Percentiles rank a stretch among this genome's conserved stretches.
These are phyloP conservation scores for Megalops atlanticus DNA, from an alignment of 2,113 vertebrate species.

Conservation along the genomic window DNA sequence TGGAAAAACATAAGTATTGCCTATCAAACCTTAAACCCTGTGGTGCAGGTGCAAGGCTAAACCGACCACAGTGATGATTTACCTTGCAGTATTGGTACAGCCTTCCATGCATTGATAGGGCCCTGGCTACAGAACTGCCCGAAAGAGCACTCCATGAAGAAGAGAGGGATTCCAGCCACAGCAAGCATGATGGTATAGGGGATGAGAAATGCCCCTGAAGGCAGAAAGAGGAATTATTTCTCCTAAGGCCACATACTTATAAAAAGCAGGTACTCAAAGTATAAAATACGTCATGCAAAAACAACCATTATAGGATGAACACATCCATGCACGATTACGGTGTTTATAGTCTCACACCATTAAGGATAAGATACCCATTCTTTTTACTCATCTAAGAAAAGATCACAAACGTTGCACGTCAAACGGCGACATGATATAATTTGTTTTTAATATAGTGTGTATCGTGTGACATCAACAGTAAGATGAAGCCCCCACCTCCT, in stretches of 20 bases:
- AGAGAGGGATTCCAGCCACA: constrained; percentile 85
- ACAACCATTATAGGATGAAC: too few relatives aligned
- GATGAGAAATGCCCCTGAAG: constrained; percentile 90
- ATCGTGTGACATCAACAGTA: too few relatives aligned
- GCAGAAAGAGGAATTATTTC: constrained; percentile 12
- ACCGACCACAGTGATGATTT: constrained; percentile 16
- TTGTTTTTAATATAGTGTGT: too few relatives aligned
- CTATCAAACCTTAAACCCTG: neutral
- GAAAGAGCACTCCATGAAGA: constrained; percentile 90
- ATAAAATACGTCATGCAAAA: too few relatives aligned
- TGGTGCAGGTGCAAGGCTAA: neutral
- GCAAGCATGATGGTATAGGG: constrained; percentile 89
- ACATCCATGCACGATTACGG: neutral
- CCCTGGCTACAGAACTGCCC: constrained; percentile 95
- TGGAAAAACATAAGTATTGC: too few relatives aligned
- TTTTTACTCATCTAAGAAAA: too few relatives aligned
- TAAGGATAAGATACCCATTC: too few relatives aligned
- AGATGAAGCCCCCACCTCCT: constrained; percentile 75
- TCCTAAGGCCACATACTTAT: too few relatives aligned
- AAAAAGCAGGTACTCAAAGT: too few relatives aligned
- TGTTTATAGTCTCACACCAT: too few relatives aligned
- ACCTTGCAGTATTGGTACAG: constrained; percentile 89
- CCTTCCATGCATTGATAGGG: constrained; percentile 84
- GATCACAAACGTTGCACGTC: too few relatives aligned
- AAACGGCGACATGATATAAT: too few relatives aligned